Percentiles rank a stretch among this genome's conserved stretches.
Conservation (phyloP, 1,140 invertebrate genomes). For the Aphelinus atriplicis region DNA sequence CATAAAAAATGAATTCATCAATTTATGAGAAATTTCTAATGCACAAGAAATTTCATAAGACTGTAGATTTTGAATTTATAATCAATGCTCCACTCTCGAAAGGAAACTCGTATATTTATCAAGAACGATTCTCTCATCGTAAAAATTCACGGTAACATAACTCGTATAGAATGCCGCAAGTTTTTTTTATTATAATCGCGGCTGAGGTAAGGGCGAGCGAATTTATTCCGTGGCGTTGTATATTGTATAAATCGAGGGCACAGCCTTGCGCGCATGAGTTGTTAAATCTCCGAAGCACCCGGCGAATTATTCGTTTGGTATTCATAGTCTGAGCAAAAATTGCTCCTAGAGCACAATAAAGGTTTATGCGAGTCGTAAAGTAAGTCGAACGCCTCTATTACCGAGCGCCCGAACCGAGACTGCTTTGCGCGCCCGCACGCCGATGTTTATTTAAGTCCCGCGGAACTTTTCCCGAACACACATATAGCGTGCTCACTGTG, state of each 20-base stretch:
- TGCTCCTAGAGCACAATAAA: slow-evolving; percentile 57
- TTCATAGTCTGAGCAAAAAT: slow-evolving; percentile 61
- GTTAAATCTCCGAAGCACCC: slow-evolving; percentile 51
- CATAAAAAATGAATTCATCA: too few relatives aligned
- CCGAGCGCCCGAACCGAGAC: too few relatives aligned
- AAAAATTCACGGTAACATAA: slow-evolving; percentile 15
- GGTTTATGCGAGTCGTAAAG: slow-evolving; percentile 57
- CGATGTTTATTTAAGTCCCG: slow-evolving; percentile 55
- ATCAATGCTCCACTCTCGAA: too few relatives aligned
- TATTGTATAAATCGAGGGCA: background rate
- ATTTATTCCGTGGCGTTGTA: slow-evolving; percentile 25
- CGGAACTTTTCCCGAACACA: slow-evolving; percentile 1
- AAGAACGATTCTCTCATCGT: slow-evolving; percentile 21
- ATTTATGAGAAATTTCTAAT: too few relatives aligned
- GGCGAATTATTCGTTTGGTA: slow-evolving; percentile 52
- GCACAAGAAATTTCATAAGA: too few relatives aligned
- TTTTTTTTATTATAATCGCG: too few relatives aligned
- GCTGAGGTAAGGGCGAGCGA: background rate
- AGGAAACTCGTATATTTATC: background rate
- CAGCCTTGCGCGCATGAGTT: slow-evolving; percentile 32
- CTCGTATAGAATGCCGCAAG: background rate
- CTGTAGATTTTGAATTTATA: too few relatives aligned
- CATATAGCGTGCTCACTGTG: background rate
- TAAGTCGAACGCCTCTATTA: slow-evolving; percentile 44
- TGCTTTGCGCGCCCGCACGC: slow-evolving; percentile 23